phyloP scores from a whole-genome alignment of 2,113 vertebrate species.

The Varanus komodoensis region DNA sequence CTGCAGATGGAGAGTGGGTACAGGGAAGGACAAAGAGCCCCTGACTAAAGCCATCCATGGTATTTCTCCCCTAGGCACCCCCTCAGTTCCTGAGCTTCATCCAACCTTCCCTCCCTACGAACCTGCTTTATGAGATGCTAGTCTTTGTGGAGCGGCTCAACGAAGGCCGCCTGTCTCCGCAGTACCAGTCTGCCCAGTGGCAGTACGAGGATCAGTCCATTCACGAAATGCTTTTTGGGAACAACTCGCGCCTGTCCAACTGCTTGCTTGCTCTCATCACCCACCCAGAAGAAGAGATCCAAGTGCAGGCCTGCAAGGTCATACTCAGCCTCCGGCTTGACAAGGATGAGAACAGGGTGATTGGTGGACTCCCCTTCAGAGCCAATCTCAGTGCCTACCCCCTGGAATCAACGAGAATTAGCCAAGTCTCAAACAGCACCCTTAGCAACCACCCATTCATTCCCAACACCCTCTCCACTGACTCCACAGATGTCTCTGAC shows the following conservation, averaged over 20 bases:
- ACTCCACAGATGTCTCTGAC: no score
- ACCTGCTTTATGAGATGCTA: constrained; percentile 40
- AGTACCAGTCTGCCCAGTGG: constrained; percentile 59
- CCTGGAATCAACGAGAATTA: background rate
- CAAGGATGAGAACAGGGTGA: background rate
- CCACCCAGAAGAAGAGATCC: constrained; percentile 50
- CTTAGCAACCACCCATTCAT: background rate
- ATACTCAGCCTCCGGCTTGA: constrained; percentile 53
- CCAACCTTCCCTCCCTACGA: constrained; percentile 13
- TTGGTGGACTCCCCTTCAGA: background rate
- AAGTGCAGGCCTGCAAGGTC: constrained; percentile 60
- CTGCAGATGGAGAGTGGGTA: background rate
- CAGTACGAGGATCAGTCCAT: constrained; percentile 52
- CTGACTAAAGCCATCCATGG: rapidly evolving
- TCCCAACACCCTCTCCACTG: background rate
- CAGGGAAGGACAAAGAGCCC: background rate
- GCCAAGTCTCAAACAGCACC: background rate
- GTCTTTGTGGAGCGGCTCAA: constrained; percentile 57
- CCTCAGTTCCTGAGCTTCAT: constrained; percentile 58
- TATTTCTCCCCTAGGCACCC: constrained; percentile 24
- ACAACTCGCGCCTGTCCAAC: background rate
- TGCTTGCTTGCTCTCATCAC: constrained; percentile 41
- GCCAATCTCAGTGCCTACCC: background rate
- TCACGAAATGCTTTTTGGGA: constrained; percentile 41
- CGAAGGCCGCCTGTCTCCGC: constrained; percentile 44